Percentiles rank a stretch among this genome's conserved stretches.
Evolutionary conservation across 2,888 invertebrate species (phyloP).

Genomic region (Drosophila acutilabella): DNA sequence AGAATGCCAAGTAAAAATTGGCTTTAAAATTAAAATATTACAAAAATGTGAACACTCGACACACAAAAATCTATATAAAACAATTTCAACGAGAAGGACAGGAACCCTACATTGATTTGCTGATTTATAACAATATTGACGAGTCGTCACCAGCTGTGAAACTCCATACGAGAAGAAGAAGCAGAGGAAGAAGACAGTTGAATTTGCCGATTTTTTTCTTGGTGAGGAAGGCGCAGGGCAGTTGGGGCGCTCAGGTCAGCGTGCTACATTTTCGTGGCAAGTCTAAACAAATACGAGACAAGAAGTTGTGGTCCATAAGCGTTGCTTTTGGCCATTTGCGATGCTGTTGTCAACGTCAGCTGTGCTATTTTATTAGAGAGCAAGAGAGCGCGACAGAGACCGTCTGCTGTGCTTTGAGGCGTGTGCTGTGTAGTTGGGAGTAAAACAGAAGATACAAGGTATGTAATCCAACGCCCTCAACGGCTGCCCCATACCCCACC

Average conservation of each 20-base stretch:
- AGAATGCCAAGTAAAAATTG: constrained; percentile 18
- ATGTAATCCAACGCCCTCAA: constrained; percentile 29
- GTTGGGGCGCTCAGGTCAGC: constrained; percentile 8
- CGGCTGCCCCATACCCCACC: neutral
- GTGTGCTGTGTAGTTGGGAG: constrained; percentile 1
- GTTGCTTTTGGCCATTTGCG: constrained; percentile 28
- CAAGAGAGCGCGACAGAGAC: constrained; percentile 15
- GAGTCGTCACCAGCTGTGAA: constrained; percentile 44
- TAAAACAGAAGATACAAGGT: constrained; percentile 16
- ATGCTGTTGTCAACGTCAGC: constrained; percentile 63
- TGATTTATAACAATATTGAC: constrained; percentile 33
- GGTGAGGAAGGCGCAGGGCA: constrained; percentile 8
- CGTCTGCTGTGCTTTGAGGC: neutral
- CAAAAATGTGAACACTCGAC: constrained; percentile 1
- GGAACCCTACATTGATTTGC: constrained; percentile 17
- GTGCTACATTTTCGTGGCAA: constrained; percentile 18
- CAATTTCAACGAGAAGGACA: neutral
- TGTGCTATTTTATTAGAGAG: constrained; percentile 41
- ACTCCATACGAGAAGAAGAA: constrained; percentile 4
- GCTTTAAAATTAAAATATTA: constrained; percentile 9
- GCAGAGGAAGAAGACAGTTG: neutral
- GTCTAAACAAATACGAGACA: constrained; percentile 2
- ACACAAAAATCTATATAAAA: neutral
- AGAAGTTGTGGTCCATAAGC: constrained; percentile 20
- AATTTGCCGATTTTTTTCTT: constrained; percentile 26